Conservation (phyloP, 2,888 invertebrate genomes). For the Phyto melanocephala region DNA sequence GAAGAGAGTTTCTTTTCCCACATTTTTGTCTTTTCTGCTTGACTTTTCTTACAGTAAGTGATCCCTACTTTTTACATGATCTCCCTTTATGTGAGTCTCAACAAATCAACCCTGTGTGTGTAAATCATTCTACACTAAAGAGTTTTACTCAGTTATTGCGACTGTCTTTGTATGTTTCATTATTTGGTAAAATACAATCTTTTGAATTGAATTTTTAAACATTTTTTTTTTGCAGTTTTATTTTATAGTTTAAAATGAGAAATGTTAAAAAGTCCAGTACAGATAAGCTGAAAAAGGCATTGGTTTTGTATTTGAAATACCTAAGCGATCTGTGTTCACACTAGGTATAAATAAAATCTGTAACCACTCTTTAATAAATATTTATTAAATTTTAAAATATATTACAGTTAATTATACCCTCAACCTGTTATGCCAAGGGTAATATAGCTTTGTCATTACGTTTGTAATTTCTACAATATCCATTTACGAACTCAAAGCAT, state of each 20-base stretch:
- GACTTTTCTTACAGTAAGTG: background rate
- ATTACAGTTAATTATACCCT: no score
- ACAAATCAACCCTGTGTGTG: constrained; percentile 31
- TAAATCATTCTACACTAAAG: background rate
- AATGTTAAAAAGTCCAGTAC: background rate
- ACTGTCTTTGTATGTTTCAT: background rate
- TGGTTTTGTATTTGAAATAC: background rate
- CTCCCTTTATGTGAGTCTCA: background rate
- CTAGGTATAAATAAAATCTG: no score
- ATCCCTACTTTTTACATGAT: constrained; percentile 24
- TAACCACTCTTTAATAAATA: no score
- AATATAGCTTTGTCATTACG: no score
- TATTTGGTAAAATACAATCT: background rate
- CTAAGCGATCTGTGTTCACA: no score
- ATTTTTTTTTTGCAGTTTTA: background rate
- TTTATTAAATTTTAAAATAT: no score
- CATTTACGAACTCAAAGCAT: no score
- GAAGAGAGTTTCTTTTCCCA: constrained; percentile 47
- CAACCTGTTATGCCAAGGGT: no score
- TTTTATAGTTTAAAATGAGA: background rate
- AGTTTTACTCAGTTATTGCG: background rate
- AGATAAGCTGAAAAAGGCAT: background rate
- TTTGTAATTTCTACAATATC: no score
- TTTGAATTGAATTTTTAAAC: background rate
- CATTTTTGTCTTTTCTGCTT: constrained; percentile 19